A percentile compares a stretch with the other conserved stretches of the same genome.
Evolutionary conservation across 2,797 vertebrate species (phyloP).

Genomic region (Diplodus sargus): DNA sequence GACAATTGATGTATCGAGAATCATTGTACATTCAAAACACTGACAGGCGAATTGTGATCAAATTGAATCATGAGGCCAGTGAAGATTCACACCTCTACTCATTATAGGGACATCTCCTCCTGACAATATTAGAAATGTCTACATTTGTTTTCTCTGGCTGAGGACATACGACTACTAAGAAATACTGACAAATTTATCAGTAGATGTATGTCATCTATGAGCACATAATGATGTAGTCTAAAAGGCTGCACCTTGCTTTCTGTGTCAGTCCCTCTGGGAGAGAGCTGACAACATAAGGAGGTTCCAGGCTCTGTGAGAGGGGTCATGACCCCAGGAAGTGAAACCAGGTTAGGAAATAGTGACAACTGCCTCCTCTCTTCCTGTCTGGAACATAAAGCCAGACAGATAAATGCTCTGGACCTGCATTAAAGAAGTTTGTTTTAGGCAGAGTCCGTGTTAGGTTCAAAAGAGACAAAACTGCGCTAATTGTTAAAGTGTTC

Average conservation of each 20-base stretch:
- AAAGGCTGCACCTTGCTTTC: conserved; percentile 44
- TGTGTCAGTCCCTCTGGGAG: conserved; percentile 40
- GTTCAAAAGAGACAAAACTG: conserved; percentile 29
- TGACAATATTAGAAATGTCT: not conserved
- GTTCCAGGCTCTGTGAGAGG: conserved; percentile 54
- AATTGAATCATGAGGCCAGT: no score
- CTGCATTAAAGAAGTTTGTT: conserved; percentile 23
- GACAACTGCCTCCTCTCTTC: conserved; percentile 60
- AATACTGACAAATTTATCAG: conserved; percentile 25
- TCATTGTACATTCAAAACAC: no score
- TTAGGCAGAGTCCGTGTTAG: conserved; percentile 16
- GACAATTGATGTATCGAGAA: no score
- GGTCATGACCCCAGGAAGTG: conserved; percentile 69
- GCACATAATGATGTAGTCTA: conserved; percentile 40
- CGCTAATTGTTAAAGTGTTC: conserved; percentile 33
- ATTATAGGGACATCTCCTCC: not conserved
- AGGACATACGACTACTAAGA: not conserved
- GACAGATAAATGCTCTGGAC: conserved; percentile 23
- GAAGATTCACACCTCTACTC: no score
- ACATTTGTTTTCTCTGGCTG: conserved; percentile 6
- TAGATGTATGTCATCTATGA: conserved; percentile 24
- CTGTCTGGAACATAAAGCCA: conserved; percentile 44
- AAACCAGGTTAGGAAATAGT: conserved; percentile 61
- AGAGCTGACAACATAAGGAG: conserved; percentile 59
- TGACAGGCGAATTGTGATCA: no score